A percentile compares a stretch with the other conserved stretches of the same genome.
These are phyloP conservation scores for Thomomys bottae DNA, from an alignment of 2,113 vertebrate genomes.

Conservation along the genomic window DNA sequence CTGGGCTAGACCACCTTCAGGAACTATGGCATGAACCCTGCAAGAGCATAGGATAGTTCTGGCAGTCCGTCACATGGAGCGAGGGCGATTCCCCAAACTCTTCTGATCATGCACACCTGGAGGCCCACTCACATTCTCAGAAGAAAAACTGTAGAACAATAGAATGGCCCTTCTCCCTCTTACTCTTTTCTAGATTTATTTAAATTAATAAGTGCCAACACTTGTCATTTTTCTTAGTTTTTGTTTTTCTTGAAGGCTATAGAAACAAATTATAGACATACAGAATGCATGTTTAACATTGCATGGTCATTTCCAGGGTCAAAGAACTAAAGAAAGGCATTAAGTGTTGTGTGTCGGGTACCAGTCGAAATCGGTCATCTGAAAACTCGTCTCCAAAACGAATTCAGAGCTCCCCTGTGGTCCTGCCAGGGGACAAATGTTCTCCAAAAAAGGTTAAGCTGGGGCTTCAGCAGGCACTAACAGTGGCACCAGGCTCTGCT, in stretches of 20 bases:
- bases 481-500: constrained; percentile 6
- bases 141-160: not conserved
- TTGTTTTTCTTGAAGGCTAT: constrained; percentile 35
- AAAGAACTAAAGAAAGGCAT: constrained; percentile 92
- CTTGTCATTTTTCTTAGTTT: constrained; percentile 25
- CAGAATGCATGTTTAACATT: constrained; percentile 39
- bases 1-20: not conserved
- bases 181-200: constrained; percentile 25
- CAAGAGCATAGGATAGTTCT: not conserved
- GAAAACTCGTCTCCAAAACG: constrained; percentile 84
- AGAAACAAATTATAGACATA: constrained; percentile 6
- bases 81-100: constrained; percentile 6
- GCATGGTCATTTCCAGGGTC: constrained; percentile 86
- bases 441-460: constrained; percentile 90
- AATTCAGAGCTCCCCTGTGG: constrained; percentile 77
- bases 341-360: constrained; percentile 73
- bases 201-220: not conserved
- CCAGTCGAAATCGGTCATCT: constrained; percentile 69
- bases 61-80: not conserved
- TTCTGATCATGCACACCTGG: not conserved
- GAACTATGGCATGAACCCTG: not conserved
- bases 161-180: not conserved
- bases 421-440: constrained; percentile 85
- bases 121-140: not conserved
- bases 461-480: constrained; percentile 73